phyloP scores from a whole-genome alignment of 2,888 invertebrate genomes.

The Tetragonula carbonaria region DNA sequence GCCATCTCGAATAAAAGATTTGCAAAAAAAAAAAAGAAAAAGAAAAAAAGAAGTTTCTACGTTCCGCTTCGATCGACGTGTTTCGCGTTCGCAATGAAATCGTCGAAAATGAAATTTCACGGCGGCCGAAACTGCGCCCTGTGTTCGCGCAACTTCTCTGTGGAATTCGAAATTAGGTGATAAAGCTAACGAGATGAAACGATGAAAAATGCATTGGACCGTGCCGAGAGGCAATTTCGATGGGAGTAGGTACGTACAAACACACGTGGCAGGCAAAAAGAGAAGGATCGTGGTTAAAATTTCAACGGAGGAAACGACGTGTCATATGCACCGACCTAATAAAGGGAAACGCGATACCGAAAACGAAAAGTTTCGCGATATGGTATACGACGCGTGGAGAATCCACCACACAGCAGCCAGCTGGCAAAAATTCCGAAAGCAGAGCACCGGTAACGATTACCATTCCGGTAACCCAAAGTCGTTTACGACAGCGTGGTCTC shows the following conservation, averaged over 20 bases:
- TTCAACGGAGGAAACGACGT: background rate
- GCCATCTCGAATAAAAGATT: too few species aligned
- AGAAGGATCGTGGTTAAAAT: background rate
- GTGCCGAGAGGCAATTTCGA: background rate
- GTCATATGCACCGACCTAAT: background rate
- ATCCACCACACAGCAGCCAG: background rate
- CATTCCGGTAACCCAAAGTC: background rate
- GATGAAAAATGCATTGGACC: background rate
- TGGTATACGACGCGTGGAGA: too few species aligned
- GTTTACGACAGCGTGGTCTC: background rate
- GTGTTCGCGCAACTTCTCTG: background rate
- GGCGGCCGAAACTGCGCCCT: background rate
- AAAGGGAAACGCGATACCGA: background rate
- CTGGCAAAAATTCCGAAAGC: constrained; percentile 20
- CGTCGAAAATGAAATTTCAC: background rate
- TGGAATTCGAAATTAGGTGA: background rate
- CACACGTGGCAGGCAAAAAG: background rate
- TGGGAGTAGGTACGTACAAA: background rate
- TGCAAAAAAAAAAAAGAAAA: too few species aligned
- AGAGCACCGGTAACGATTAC: too few species aligned
- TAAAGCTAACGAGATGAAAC: background rate
- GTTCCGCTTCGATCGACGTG: background rate
- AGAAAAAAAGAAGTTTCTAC: too few species aligned
- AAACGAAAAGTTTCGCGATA: background rate
- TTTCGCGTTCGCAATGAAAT: background rate